Percentiles rank a stretch among this genome's conserved stretches.
Conservation (phyloP, 2,797 vertebrate genomes). For the Adelosebastes latens region DNA sequence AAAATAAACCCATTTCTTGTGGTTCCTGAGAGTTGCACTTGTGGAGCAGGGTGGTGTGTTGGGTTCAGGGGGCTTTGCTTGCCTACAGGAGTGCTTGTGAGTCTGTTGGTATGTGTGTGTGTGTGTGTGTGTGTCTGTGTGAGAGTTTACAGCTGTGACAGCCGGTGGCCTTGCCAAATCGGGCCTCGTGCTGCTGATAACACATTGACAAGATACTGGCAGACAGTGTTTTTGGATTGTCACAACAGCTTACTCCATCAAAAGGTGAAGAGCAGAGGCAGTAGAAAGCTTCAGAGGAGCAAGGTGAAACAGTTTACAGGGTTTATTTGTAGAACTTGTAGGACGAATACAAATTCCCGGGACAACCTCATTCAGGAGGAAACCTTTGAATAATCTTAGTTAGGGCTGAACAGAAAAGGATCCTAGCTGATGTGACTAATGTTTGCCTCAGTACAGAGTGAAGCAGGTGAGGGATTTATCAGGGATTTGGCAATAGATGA, state of each 20-base stretch:
- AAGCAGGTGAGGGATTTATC: neutral
- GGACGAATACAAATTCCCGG: neutral
- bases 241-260: slow-evolving; percentile 45
- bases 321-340: neutral
- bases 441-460: neutral
- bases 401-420: neutral
- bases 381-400: neutral
- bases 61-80: slow-evolving; percentile 10
- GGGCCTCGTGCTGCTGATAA: slow-evolving; percentile 75
- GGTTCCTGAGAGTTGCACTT: neutral
- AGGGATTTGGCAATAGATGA: neutral
- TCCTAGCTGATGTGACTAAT: neutral
- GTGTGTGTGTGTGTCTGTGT: slow-evolving; percentile 55
- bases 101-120: neutral
- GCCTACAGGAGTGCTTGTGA: slow-evolving; percentile 12
- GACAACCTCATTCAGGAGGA: neutral
- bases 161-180: slow-evolving; percentile 74
- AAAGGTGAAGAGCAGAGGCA: slow-evolving; percentile 41
- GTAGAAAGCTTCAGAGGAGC: slow-evolving; percentile 2
- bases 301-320: neutral
- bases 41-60: neutral
- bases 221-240: slow-evolving; percentile 48
- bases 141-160: slow-evolving; percentile 82
- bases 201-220: slow-evolving; percentile 74
- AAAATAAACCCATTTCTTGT: neutral